Conservation (phyloP, 2,113 vertebrate species). For the Hyaena hyaena region DNA sequence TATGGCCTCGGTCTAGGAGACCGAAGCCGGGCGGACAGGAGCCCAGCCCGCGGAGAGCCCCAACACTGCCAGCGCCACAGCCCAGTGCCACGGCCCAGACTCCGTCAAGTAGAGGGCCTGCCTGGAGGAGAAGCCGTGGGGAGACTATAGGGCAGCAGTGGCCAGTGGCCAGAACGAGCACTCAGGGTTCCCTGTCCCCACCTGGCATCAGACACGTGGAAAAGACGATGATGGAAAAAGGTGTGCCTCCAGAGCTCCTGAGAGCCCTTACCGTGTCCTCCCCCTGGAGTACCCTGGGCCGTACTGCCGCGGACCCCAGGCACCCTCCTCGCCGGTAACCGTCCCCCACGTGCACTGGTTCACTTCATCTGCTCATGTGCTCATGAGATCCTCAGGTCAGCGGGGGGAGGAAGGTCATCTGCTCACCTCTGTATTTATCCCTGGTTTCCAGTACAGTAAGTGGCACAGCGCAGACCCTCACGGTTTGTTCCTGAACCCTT, state of each 20-base stretch:
- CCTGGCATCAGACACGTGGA: not conserved
- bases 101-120: not conserved
- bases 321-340: not conserved
- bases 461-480: not conserved
- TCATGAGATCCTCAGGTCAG: not conserved
- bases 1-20: not conserved
- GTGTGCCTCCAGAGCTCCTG: not conserved
- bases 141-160: not conserved
- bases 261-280: rapidly evolving
- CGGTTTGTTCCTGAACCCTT: not conserved
- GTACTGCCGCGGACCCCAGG: not conserved
- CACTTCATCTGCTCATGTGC: not conserved
- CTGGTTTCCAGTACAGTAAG: not conserved
- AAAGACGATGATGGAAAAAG: not conserved
- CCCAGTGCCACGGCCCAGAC: not conserved
- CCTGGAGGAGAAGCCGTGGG: not conserved
- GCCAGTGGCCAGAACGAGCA: not conserved
- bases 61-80: not conserved
- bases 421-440: not conserved
- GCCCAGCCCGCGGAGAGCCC: not conserved
- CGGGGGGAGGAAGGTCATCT: not conserved
- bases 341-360: not conserved
- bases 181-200: not conserved
- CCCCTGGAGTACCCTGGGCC: not conserved
- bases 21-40: not conserved